These are phyloP conservation scores for Crotalus viridis DNA, from an alignment of 2,113 vertebrate species.

Conservation along the genomic window DNA sequence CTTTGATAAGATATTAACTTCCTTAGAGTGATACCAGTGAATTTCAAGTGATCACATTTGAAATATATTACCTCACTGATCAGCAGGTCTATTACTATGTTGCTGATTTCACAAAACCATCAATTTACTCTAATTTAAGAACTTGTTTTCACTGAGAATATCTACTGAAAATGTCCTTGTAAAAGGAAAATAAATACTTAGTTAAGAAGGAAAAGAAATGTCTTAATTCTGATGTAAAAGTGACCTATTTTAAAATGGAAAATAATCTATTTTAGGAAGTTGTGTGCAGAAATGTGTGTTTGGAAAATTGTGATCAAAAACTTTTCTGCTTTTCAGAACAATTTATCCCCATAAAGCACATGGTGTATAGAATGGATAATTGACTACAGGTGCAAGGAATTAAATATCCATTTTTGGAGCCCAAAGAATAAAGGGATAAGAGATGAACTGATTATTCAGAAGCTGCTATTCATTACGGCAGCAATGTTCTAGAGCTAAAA, in stretches of 20 bases:
- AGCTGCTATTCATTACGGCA: slow-evolving; percentile 4
- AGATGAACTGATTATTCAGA: slow-evolving; percentile 36
- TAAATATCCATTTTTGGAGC: slow-evolving; percentile 55
- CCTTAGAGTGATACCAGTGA: background rate
- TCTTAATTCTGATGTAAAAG: slow-evolving; percentile 49
- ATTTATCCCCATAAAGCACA: slow-evolving; percentile 65
- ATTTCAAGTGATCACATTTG: background rate
- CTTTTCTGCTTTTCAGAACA: slow-evolving; percentile 67
- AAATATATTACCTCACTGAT: background rate
- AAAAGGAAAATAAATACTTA: slow-evolving; percentile 58
- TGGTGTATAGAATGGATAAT: slow-evolving; percentile 70
- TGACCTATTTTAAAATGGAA: slow-evolving; percentile 56
- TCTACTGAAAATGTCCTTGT: slow-evolving; percentile 37
- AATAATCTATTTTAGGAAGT: slow-evolving; percentile 55
- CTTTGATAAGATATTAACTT: background rate
- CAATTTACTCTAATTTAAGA: slow-evolving; percentile 31
- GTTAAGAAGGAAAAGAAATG: slow-evolving; percentile 46
- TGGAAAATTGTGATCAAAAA: slow-evolving; percentile 57
- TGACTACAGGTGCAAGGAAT: slow-evolving; percentile 75
- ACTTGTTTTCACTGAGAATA: slow-evolving; percentile 43
- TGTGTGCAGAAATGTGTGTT: slow-evolving; percentile 48
- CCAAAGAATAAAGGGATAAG: slow-evolving; percentile 42
- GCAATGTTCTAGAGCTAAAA: background rate
- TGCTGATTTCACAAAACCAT: slow-evolving; percentile 2
- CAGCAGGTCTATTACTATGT: background rate